phyloP scores from a whole-genome alignment of 2,797 vertebrate genomes.

The Forpus xanthops region DNA sequence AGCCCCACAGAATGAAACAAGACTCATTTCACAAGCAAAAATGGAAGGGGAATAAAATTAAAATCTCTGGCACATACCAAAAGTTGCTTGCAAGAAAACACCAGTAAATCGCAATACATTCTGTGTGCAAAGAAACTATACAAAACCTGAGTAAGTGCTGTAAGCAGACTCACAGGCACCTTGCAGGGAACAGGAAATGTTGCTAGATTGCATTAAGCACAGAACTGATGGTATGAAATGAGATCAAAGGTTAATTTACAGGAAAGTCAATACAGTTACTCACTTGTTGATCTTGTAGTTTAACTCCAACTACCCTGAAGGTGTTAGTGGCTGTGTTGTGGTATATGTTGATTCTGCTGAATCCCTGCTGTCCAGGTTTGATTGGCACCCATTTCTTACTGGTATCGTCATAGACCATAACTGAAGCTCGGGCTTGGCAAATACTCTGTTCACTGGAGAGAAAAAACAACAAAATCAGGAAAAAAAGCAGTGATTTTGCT shows the following conservation, averaged over 20 bases:
- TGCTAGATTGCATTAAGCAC: background rate
- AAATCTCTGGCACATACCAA: background rate
- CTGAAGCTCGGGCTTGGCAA: constrained; percentile 98
- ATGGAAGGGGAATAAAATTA: background rate
- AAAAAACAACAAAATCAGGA: background rate
- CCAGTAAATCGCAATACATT: background rate
- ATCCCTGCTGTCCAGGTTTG: constrained; percentile 97
- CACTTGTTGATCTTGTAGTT: constrained; percentile 99
- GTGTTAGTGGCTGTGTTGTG: constrained; percentile 90
- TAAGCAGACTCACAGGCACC: background rate
- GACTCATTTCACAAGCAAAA: background rate
- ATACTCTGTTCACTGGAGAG: constrained; percentile 95
- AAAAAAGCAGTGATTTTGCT: background rate
- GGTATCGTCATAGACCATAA: constrained; percentile 99
- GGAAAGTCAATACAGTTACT: constrained; percentile 36
- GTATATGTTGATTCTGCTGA: constrained; percentile 99
- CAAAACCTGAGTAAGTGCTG: background rate
- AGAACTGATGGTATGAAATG: background rate
- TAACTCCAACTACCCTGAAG: constrained; percentile 96
- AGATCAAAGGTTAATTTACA: constrained; percentile 50
- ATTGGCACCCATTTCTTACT: constrained; percentile 99
- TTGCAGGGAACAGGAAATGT: constrained; percentile 30
- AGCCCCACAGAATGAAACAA: background rate
- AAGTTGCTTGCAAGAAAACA: background rate
- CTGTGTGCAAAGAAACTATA: background rate